Conservation (phyloP, 2,113 vertebrate species). For the Rhabdornis inornatus region DNA sequence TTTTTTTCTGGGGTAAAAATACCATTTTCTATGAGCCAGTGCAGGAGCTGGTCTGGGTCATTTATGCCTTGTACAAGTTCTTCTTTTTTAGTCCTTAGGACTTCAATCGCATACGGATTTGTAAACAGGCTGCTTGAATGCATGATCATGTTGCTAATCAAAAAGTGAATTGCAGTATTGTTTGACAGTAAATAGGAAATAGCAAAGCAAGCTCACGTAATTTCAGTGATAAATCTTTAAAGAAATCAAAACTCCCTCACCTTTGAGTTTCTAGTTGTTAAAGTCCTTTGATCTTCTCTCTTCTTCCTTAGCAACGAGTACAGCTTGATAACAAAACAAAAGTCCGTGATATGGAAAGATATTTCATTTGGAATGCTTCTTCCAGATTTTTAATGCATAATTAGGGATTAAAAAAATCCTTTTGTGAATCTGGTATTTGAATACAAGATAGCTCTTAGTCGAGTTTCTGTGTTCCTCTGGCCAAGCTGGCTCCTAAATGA, state of each 20-base stretch:
- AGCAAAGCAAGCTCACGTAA: neutral
- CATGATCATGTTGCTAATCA: neutral
- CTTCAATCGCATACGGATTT: slow-evolving; percentile 75
- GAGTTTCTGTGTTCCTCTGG: neutral
- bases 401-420: neutral
- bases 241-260: slow-evolving; percentile 36
- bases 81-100: slow-evolving; percentile 74
- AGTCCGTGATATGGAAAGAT: neutral
- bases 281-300: slow-evolving; percentile 41
- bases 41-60: slow-evolving; percentile 73
- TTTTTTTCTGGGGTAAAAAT: slow-evolving; percentile 71
- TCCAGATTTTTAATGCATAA: neutral
- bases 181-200: neutral
- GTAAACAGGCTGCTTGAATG: slow-evolving; percentile 48
- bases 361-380: neutral
- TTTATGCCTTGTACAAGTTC: slow-evolving; percentile 74
- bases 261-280: neutral
- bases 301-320: slow-evolving; percentile 21
- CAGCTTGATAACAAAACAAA: slow-evolving; percentile 36
- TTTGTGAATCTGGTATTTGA: neutral
- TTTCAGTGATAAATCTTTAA: neutral
- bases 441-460: neutral
- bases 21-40: slow-evolving; percentile 71
- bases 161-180: neutral
- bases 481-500: slow-evolving; percentile 14